Evolutionary conservation across 2,113 vertebrate genomes (phyloP).

Genomic region (Toxotes chatareus): DNA sequence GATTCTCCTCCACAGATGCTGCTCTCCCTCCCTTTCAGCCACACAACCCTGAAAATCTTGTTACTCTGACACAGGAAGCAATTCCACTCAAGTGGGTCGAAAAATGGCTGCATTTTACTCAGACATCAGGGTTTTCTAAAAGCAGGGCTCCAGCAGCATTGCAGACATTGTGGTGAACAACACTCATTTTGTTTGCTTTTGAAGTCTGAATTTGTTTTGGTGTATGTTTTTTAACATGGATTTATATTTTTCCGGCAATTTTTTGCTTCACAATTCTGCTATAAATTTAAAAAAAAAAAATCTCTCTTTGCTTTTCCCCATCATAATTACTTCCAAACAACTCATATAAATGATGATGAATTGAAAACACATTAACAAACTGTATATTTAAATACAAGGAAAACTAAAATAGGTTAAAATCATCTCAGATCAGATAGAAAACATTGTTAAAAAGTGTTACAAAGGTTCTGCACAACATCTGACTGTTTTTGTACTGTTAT

Average conservation of each 20-base stretch:
- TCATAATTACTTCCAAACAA: neutral
- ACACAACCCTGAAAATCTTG: constrained; percentile 8
- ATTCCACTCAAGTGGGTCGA: constrained; percentile 31
- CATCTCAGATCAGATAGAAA: neutral
- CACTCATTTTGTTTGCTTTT: constrained; percentile 12
- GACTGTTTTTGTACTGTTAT: no score
- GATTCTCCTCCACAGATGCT: constrained; percentile 20
- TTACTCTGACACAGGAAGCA: constrained; percentile 43
- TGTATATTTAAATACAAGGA: neutral
- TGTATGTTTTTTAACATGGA: neutral
- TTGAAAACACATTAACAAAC: no score
- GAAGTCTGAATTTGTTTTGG: neutral
- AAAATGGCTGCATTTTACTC: constrained; percentile 26
- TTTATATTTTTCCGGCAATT: neutral
- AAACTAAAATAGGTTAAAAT: neutral
- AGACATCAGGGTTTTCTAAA: neutral
- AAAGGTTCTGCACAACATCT: no score
- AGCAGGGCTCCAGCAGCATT: neutral
- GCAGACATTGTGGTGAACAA: neutral
- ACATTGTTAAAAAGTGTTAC: neutral
- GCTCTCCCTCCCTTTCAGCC: neutral
- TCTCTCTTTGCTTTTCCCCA: no score
- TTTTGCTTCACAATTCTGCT: neutral
- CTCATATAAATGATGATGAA: no score
- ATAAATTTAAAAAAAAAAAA: neutral